Evolutionary conservation across 64 coral and sea anemone species (phyloP), one percentile per base, ranked within the genome.

Genomic region (Orbicella faveolata): DNA sequence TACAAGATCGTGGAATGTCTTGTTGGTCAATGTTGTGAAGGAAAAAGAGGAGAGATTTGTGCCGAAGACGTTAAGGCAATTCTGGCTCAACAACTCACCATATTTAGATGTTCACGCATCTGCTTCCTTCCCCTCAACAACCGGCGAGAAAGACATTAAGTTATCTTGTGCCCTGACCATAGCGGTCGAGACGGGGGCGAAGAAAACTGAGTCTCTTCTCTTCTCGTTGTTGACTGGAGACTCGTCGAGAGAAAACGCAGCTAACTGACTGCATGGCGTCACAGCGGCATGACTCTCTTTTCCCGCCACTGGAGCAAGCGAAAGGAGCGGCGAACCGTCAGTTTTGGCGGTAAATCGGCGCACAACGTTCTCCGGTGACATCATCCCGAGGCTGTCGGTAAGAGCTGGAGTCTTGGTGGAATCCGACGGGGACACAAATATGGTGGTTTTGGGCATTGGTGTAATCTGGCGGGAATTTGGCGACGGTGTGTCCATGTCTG

Each of bases 121-220:
- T 41, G 36, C 61, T 6, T 85, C 14, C 17, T 73, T 44, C 20
- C 63, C 36, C 26, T 92, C 83, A 26, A 75, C n/a, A 17, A 92
- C 59, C 6, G 90, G 90, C 80, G 90, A 92, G 73, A 92, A 92
- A 57, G 59, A 92, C 77, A 92, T 92, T 6, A 92, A 63, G 53
- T 92, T 92, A 12, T 85, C 89, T 21, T 52, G 15, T 11, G 69
- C 81, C 17, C 14, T 15, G 6, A 57, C 48, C 33, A 16, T 53
- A 26, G 76, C 61, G 30, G 41, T 36, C 36, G 63, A 67, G 34
- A 23, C 5, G 0, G 84, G 83, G 0, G 90, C 90, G 41, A 92
- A 92, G 83, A 92, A 92, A 39, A 92, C 90, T 0, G 90, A 92
- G 52, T 92, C 90, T 61, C 90, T 44, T 74, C 90, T 87, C 39